These are phyloP conservation scores for Pocillopora verrucosa DNA, from an alignment of 64 coral and sea anemone species.

Conservation along the genomic window DNA sequence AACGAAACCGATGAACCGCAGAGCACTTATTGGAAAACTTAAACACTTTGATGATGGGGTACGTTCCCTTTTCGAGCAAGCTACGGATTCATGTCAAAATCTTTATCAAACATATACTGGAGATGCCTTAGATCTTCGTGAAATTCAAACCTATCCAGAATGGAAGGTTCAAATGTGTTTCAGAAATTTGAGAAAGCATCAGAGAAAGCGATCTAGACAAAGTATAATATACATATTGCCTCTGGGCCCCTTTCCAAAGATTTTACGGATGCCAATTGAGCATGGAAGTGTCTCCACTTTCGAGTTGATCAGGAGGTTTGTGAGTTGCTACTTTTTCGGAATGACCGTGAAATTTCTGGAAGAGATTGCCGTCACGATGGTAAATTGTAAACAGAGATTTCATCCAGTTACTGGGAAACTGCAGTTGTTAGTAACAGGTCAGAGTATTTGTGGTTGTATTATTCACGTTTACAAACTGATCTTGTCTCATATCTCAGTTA, in stretches of 20 bases:
- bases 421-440: constrained; percentile 82
- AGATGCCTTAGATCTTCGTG: constrained; percentile 15
- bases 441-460: too few relatives aligned
- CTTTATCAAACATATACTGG: constrained; percentile 36
- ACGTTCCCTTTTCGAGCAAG: constrained; percentile 49
- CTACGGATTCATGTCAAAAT: constrained; percentile 10
- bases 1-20: neutral
- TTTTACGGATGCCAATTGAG: constrained; percentile 16
- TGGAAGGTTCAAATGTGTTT: constrained; percentile 83
- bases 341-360: constrained; percentile 53
- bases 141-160: constrained; percentile 72
- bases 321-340: constrained; percentile 66
- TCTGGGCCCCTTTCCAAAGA: constrained; percentile 64
- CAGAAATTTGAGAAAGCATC: constrained; percentile 57
- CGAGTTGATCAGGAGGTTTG: constrained; percentile 64
- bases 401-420: constrained; percentile 57
- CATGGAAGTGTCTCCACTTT: constrained; percentile 23
- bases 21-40: neutral
- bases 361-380: constrained; percentile 31
- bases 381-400: constrained; percentile 64
- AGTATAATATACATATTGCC: constrained; percentile 76
- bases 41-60: constrained; percentile 24
- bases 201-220: constrained; percentile 50
- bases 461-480: too few relatives aligned
- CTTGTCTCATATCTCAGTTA: too few relatives aligned